Evolutionary conservation across 2,888 invertebrate species (phyloP).

Genomic region (Stenichneumon culpator): DNA sequence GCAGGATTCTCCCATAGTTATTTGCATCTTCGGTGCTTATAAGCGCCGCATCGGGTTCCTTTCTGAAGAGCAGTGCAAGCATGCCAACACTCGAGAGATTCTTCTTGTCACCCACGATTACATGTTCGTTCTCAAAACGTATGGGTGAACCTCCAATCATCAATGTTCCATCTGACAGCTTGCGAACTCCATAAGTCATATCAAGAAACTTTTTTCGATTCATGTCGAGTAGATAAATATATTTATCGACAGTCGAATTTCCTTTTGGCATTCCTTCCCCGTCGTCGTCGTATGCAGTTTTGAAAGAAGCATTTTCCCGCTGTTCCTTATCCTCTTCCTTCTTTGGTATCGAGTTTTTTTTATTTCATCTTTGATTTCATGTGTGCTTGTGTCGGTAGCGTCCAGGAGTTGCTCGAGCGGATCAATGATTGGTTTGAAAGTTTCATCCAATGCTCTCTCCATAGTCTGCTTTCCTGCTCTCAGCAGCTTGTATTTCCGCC

Average conservation of each 20-base stretch:
- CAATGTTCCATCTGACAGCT: conserved; percentile 26
- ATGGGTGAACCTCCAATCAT: conserved; percentile 57
- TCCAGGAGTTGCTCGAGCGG: conserved; percentile 27
- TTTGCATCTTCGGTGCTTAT: conserved; percentile 42
- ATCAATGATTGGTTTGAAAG: conserved; percentile 29
- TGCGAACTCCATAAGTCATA: conserved; percentile 51
- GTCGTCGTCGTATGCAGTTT: conserved; percentile 13
- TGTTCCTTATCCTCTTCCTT: not conserved
- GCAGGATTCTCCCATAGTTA: conserved; percentile 53
- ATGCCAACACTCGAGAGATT: conserved; percentile 30
- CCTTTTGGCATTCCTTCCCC: not conserved
- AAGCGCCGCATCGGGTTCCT: conserved; percentile 37
- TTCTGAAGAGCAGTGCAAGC: conserved; percentile 58
- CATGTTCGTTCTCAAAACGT: conserved; percentile 38
- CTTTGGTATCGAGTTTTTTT: conserved; percentile 3
- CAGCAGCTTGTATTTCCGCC: conserved; percentile 37
- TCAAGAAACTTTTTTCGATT: conserved; percentile 51
- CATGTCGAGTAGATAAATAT: conserved; percentile 42
- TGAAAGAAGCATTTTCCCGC: conserved; percentile 6
- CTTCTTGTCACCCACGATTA: conserved; percentile 35
- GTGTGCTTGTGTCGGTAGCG: not conserved
- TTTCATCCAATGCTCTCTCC: conserved; percentile 25
- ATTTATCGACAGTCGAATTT: conserved; percentile 5
- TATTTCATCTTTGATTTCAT: conserved; percentile 20
- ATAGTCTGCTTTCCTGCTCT: conserved; percentile 24